Evolutionary conservation across 2,113 vertebrate species (phyloP), one percentile per base, ranked within the genome.

Genomic region (Menura novaehollandiae): DNA sequence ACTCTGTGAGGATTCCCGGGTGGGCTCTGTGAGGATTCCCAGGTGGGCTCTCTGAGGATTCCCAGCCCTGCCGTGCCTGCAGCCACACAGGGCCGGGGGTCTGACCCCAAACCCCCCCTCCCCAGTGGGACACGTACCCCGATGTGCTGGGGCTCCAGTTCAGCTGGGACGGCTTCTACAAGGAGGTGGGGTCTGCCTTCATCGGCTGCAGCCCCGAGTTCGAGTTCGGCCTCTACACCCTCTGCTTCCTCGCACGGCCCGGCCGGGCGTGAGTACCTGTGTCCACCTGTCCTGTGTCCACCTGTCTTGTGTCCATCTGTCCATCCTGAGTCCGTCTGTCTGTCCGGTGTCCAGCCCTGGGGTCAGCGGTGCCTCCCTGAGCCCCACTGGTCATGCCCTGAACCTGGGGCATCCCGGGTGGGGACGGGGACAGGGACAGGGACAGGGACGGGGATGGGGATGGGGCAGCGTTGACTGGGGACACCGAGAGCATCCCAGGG

Each of bases 161-260:
- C 96, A 97, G 74, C 56, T 99, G 99, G 99, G 98, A 99, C 0
- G 99, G 99, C 16, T 99, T 98, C 95, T 98, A 95, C 92, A 99
- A 99, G 87, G 97, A 99, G 97, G 98, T 99, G 19, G 99, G 99
- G 11, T 98, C 99, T 2, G 97, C 98, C 5, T 97, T 99, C 96
- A 99, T 99, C 3, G 99, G 99, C 96, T 98, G 87, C 97, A 99
- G 99, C 95, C 99, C 99, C 0, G 99, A 99, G 88, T 99, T 99
- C 19, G 99, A 99, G 85, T 98, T 99, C 22, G 99, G 98, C 2
- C 75, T 99, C 13, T 99, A 99, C 96, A 98, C 98, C 2, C 91
- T 99, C 67, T 99, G 99, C 97, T 99, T 99, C 97, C 98, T 99
- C 14, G 92, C 98, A 2, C 98, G 99, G 5, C 99, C 99, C 0